phyloP scores from a whole-genome alignment of 2,797 vertebrate species.

The Borostomias antarcticus region DNA sequence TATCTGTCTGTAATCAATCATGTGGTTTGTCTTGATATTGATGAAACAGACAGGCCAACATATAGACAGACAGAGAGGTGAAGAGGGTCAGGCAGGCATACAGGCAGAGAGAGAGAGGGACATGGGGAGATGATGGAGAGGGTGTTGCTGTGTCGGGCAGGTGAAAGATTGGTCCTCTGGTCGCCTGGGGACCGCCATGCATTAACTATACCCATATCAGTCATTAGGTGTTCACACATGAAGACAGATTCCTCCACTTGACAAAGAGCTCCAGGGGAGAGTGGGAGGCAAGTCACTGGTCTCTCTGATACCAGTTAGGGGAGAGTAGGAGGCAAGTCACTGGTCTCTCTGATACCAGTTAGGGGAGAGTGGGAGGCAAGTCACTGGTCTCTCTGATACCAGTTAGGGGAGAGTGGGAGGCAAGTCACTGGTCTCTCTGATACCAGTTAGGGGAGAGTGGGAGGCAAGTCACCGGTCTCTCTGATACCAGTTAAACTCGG shows the following conservation, averaged over 20 bases:
- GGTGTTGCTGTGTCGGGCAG: conserved; percentile 20
- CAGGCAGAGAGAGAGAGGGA: not conserved
- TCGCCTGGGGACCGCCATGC: conserved; percentile 43
- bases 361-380: too few relatives aligned
- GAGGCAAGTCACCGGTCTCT: too few relatives aligned
- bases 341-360: too few relatives aligned
- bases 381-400: too few relatives aligned
- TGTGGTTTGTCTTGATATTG: not conserved
- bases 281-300: too few relatives aligned
- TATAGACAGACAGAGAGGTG: not conserved
- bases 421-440: too few relatives aligned
- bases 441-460: too few relatives aligned
- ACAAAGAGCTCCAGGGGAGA: too few relatives aligned
- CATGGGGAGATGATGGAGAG: conserved; percentile 18
- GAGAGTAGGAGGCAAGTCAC: too few relatives aligned
- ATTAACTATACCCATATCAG: conserved; percentile 53
- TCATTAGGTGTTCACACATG: conserved; percentile 48
- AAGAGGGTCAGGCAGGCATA: not conserved
- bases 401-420: too few relatives aligned
- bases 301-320: too few relatives aligned
- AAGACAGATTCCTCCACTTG: conserved; percentile 40
- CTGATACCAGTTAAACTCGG: too few relatives aligned
- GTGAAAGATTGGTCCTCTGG: conserved; percentile 37
- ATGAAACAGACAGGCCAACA: not conserved
- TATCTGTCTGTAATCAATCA: not conserved